phyloP scores from a whole-genome alignment of 1,140 invertebrate genomes.

The Lysiphlebus fabarum region DNA sequence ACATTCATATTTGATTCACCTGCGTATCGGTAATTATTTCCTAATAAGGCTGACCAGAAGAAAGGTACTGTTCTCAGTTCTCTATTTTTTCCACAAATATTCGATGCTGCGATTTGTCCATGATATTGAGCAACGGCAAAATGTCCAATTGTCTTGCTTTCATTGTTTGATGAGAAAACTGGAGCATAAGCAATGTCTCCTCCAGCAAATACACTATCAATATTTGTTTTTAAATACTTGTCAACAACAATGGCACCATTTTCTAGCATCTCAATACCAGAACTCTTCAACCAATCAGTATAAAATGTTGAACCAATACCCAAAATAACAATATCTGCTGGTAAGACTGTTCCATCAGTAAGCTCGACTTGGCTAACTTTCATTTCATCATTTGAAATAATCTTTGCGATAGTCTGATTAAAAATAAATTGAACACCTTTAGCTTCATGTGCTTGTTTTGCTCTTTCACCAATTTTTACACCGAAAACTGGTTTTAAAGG shows the following conservation, averaged over 20 bases:
- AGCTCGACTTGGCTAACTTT: slow-evolving; percentile 64
- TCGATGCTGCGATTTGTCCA: slow-evolving; percentile 79
- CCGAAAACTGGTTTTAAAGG: slow-evolving; percentile 77
- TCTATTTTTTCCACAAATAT: slow-evolving; percentile 68
- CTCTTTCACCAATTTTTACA: slow-evolving; percentile 64
- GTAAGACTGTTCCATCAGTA: slow-evolving; percentile 62
- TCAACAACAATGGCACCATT: slow-evolving; percentile 73
- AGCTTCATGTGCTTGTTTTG: slow-evolving; percentile 63
- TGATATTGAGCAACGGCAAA: slow-evolving; percentile 87
- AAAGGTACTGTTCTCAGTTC: slow-evolving; percentile 74
- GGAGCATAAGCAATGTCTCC: slow-evolving; percentile 92
- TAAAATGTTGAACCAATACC: slow-evolving; percentile 79
- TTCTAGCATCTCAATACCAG: slow-evolving; percentile 65
- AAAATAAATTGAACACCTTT: slow-evolving; percentile 72
- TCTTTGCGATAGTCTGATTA: slow-evolving; percentile 61
- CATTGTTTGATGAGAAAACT: slow-evolving; percentile 61
- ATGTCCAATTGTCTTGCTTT: slow-evolving; percentile 78
- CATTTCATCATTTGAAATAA: slow-evolving; percentile 59
- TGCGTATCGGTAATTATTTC: slow-evolving; percentile 84
- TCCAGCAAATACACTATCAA: slow-evolving; percentile 77
- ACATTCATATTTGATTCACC: slow-evolving; percentile 50
- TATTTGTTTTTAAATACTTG: slow-evolving; percentile 74
- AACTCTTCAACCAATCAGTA: slow-evolving; percentile 76
- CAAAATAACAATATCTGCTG: slow-evolving; percentile 78
- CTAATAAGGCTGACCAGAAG: slow-evolving; percentile 89